Conservation (phyloP, 2,888 invertebrate species). For the Syrphus vitripennis region DNA sequence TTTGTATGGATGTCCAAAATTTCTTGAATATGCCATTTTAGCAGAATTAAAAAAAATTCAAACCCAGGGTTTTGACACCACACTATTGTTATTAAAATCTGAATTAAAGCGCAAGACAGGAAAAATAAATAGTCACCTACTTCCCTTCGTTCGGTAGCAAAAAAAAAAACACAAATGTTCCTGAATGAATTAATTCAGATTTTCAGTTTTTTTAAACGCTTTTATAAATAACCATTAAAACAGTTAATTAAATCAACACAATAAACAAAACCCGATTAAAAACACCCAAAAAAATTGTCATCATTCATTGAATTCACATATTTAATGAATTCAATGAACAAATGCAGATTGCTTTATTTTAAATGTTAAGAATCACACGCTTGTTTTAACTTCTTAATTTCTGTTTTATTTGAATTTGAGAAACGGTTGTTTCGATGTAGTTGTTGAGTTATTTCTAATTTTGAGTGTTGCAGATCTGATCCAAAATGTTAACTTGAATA, state of each 20-base stretch:
- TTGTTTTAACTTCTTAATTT: background rate
- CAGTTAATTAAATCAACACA: background rate
- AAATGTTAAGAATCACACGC: constrained; percentile 1
- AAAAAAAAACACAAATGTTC: no score
- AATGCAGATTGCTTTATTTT: background rate
- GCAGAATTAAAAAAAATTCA: no score
- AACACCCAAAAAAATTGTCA: background rate
- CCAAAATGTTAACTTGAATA: background rate
- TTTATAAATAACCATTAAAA: background rate
- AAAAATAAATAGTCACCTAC: no score
- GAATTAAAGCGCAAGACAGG: no score
- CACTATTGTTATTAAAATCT: no score
- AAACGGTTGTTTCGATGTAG: background rate
- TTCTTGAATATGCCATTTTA: no score
- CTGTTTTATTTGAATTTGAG: background rate
- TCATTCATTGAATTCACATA: background rate
- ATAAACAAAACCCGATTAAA: background rate
- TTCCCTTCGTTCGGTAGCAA: no score
- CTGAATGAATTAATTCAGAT: no score
- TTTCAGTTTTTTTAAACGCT: no score
- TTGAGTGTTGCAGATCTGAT: background rate
- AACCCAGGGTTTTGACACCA: no score
- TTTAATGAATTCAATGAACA: background rate
- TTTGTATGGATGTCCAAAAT: no score
- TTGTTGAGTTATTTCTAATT: background rate